Conservation (phyloP, 2,888 invertebrate species). For the Lepidochitona cinerea region DNA sequence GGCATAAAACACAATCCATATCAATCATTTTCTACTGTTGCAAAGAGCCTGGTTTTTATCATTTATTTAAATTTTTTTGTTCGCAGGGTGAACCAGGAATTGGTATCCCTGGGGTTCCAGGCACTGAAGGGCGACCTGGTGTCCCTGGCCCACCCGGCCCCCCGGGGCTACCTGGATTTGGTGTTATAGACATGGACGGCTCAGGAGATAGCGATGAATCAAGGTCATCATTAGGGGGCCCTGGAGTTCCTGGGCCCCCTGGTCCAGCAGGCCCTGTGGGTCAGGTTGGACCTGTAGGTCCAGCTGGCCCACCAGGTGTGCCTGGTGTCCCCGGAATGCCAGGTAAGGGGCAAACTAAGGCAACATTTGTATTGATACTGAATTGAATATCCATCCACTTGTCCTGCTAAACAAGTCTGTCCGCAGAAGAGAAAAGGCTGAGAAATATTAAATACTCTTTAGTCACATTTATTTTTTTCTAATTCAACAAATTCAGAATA, state of each 20-base stretch:
- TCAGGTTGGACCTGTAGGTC: background rate
- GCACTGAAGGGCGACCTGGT: background rate
- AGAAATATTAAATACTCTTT: too few species aligned
- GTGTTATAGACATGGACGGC: background rate
- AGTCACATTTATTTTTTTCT: too few species aligned
- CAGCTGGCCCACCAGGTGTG: conserved; percentile 1
- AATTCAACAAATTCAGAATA: too few species aligned
- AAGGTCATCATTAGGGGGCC: background rate
- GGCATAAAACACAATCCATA: too few species aligned
- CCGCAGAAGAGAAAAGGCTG: too few species aligned
- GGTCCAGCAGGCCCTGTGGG: conserved; percentile 14
- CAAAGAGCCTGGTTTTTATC: too few species aligned
- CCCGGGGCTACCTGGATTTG: background rate
- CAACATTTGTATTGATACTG: too few species aligned
- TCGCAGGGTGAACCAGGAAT: background rate
- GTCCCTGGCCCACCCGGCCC: conserved; percentile 5
- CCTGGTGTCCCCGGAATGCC: background rate
- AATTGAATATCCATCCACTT: too few species aligned
- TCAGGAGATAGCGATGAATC: background rate
- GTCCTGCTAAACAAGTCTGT: too few species aligned
- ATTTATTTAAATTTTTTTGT: background rate
- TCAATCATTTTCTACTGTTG: too few species aligned
- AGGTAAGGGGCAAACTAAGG: too few species aligned
- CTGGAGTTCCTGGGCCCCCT: conserved; percentile 8
- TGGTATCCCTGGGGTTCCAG: background rate